Base-by-base conservation (phyloP, 53 echinoderm and acorn worm species). In the Temnopleurus reevesii region DNA sequence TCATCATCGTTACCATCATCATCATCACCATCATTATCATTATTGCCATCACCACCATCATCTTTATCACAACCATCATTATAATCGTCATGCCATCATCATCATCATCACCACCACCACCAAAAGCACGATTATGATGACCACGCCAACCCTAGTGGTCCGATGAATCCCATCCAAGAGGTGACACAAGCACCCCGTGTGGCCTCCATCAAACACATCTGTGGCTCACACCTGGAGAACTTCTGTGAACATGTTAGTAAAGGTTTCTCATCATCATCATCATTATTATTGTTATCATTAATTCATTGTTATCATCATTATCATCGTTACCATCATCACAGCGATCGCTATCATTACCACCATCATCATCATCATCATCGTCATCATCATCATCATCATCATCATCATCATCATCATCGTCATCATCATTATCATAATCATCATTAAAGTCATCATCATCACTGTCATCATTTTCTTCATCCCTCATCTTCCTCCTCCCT, bases 161-260 rank as follows among this genome's bases (percentile, higher is more conserved):
- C 71, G 0, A 41, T n/a, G 38, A 71, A 38, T 36, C 71, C 71
- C 24, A 23, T 83, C 29, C 7, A 36, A 7, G 41, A 64, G 0
- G 19, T 18, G 4, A 30, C 83, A 25, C 64, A 51, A 43, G 24
- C 15, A 54, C 4, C 64, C 51, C 23, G 56, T n/a, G 41, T 59
- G 21, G 76, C 29, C 71, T 81, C 89, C 26, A 57, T 53, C 65
- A 49, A 30, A 66, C 59, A 53, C 31, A 81, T 95, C 57, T 93
- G 95, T 38, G 93, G 92, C 0, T 66, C 60, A 0, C 41, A 84
- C 18, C 53, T 93, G 35, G 44, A 85, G 45, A 30, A 31, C 55
- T 95, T 95, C 81, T 95, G 95, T 55, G 76, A 86, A 12, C 90
- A 89, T 85, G 95, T 95, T 63, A 92, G 89, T 71, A 1, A 15